Conservation (phyloP, 2,113 vertebrate species). For the Pungitius pungitius region DNA sequence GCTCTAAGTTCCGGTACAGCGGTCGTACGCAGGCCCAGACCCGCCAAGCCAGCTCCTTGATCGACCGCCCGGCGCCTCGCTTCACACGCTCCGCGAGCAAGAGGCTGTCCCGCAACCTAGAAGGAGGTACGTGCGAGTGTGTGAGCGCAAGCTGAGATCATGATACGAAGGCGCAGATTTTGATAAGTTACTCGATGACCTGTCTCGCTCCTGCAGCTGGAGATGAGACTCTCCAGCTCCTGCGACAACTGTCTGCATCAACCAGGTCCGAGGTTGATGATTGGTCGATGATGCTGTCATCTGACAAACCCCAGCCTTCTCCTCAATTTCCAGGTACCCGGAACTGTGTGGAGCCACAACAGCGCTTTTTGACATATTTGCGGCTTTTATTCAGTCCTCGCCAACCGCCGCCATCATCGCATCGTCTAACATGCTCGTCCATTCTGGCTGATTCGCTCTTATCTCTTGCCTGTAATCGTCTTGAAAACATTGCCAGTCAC, state of each 20-base stretch:
- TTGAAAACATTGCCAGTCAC: conserved; percentile 16
- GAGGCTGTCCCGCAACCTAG: conserved; percentile 89
- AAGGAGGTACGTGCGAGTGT: conserved; percentile 84
- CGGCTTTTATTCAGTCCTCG: conserved; percentile 2
- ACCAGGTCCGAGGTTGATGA: conserved; percentile 67
- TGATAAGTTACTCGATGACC: conserved; percentile 19
- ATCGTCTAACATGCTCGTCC: conserved; percentile 14
- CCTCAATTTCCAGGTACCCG: conserved; percentile 67
- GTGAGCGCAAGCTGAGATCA: background rate
- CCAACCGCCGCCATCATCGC: conserved; percentile 18
- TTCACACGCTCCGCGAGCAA: conserved; percentile 94
- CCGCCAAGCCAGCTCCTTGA: conserved; percentile 91
- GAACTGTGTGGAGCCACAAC: conserved; percentile 20
- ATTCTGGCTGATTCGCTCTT: conserved; percentile 32
- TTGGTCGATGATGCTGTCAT: conserved; percentile 62
- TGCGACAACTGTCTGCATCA: conserved; percentile 50
- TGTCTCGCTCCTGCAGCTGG: conserved; percentile 59
- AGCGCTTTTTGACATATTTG: conserved; percentile 34
- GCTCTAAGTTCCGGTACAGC: conserved; percentile 94
- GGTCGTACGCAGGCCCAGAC: conserved; percentile 94
- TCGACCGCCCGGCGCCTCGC: conserved; percentile 89
- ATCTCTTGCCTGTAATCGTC: conserved; percentile 2
- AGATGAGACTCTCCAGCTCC: conserved; percentile 64
- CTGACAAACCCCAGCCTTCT: conserved; percentile 50
- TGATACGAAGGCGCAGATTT: background rate